phyloP scores from a whole-genome alignment of 1,140 invertebrate genomes.

The Nylanderia fulva region DNA sequence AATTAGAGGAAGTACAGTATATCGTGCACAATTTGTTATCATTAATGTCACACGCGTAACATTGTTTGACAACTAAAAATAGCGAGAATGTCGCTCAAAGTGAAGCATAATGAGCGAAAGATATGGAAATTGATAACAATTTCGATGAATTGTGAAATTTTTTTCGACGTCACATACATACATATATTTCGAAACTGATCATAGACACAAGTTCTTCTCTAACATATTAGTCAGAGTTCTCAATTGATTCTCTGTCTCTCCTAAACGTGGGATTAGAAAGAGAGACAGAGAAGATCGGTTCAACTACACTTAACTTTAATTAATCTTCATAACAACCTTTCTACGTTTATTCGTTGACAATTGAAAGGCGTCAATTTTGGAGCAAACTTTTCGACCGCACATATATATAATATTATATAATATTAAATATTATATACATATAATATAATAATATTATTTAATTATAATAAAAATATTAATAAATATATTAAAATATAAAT shows the following conservation, averaged over 20 bases:
- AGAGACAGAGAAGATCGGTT: slow-evolving; percentile 5
- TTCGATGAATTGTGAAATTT: not conserved
- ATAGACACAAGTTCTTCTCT: not conserved
- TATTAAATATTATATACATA: no score
- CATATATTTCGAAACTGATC: not conserved
- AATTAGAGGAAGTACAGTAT: no score
- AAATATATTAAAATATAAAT: no score
- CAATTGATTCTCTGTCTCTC: not conserved
- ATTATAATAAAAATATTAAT: no score
- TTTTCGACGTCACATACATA: not conserved
- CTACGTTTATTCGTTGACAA: not conserved
- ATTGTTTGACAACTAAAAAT: not conserved
- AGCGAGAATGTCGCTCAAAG: slow-evolving; percentile 4
- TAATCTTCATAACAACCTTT: not conserved
- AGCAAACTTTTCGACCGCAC: not conserved
- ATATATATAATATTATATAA: no score
- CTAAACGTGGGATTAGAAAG: slow-evolving; percentile 19
- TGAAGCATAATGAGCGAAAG: not conserved
- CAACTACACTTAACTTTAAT: not conserved
- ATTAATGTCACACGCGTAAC: not conserved
- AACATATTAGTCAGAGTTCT: slow-evolving; percentile 17
- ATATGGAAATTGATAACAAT: not conserved
- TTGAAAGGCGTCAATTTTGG: not conserved
- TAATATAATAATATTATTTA: no score
- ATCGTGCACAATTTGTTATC: no score